Evolutionary conservation across 2,797 vertebrate genomes (phyloP), one percentile per base, ranked within the genome.

Genomic region (Malurus leucopterus): DNA sequence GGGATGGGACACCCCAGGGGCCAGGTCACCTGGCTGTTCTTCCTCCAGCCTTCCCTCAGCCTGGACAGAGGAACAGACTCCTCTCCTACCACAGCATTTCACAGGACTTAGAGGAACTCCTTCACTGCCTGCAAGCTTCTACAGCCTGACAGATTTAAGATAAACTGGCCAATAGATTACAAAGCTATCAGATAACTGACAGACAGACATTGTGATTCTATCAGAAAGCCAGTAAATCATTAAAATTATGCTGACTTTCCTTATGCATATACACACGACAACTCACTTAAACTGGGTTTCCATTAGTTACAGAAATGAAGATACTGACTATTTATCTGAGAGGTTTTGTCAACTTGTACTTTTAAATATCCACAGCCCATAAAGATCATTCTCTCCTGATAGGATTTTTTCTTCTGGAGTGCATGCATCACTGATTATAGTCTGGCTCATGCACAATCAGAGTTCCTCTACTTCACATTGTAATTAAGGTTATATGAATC

Each of bases 401-500:
- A 82, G 17, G 32, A 50, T 64, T 89, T 79, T 79, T 91, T 71
- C 62, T 71, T 69, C 38, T 17, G 2, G 6, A 40, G 36, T 47
- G 19, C 27, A 23, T 5, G 8, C 9, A 3, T 53, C 72, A 65
- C 23, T 79, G 57, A 73, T 84, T 49, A 69, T 53, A 82, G 40
- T 9, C 34, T 71, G 70, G 30, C 13, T 75, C 41, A 61, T 32
- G 15, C 64, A 63, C 34, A 89, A 41, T 82, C 71, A 88, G 19
- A 90, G 30, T 62, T 88, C 32, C 63, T 85, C 85, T 89, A 80
- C 68, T 94, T 50, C 3, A 4, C 57, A 72, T 19, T 78, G 40
- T 41, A 89, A 87, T 87, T 70, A 87, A 81, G 36, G 46, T 32
- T 92, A 84, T 49, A 26, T 79, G 47, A 46, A 87, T 88, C 68